Conservation (phyloP, 1,140 invertebrate genomes). For the Paraescarpia echinospica region DNA sequence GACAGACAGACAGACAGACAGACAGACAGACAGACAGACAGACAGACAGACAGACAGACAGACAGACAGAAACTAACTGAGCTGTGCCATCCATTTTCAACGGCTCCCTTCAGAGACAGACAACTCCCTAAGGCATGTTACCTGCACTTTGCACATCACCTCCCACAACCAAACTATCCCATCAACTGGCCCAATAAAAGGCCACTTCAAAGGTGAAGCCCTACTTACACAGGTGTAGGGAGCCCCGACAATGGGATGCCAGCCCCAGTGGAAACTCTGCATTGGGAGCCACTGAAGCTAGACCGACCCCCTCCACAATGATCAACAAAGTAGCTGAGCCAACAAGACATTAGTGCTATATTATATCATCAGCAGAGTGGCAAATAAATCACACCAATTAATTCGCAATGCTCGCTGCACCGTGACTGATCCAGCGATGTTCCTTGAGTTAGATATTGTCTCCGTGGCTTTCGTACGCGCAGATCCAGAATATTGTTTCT, state of each 20-base stretch:
- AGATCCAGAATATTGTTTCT: neutral
- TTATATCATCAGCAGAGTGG: neutral
- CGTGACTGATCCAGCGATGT: neutral
- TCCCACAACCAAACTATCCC: neutral
- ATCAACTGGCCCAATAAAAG: neutral
- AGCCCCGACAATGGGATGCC: neutral
- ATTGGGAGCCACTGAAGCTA: neutral
- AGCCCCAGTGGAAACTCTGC: neutral
- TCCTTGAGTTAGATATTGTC: neutral
- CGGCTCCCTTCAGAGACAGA: too few relatives aligned
- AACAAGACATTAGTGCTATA: neutral
- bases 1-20: too few relatives aligned
- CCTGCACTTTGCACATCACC: neutral
- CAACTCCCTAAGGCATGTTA: neutral
- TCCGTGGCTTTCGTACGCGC: neutral
- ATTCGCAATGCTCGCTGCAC: neutral
- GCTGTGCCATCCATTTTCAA: too few relatives aligned
- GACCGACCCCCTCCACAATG: neutral
- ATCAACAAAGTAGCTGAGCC: neutral
- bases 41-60: too few relatives aligned
- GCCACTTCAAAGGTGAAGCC: neutral
- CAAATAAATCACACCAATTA: neutral
- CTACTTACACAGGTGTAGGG: neutral
- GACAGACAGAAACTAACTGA: too few relatives aligned
- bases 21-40: too few relatives aligned